Evolutionary conservation across 2,113 vertebrate genomes (phyloP), one percentile per base, ranked within the genome.

Genomic region (Tylochromis polylepis): DNA sequence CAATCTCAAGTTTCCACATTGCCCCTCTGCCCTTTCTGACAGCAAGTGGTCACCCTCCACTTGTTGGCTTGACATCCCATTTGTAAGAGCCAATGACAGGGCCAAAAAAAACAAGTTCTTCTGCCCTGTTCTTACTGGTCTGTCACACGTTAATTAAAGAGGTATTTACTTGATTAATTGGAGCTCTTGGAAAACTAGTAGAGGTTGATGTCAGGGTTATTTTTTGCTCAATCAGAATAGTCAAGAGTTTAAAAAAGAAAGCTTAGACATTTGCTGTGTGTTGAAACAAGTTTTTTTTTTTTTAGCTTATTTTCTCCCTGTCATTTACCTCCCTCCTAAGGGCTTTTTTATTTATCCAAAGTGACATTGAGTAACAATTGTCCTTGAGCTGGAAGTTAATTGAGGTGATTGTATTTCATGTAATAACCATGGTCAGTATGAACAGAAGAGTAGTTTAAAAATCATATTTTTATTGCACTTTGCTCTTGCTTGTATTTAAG

Each of bases 131-230:
- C 58, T 43, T 58, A 10, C 57, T 18, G 75, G 72, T 92, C 86
- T 89, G 57, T 90, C 72, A 77, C 77, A 49, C 31, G 5, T 90
- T 94, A 89, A 93, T 92, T 92, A 88, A 85, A 67, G 70, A 88
- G 84, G 59, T 84, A 62, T 93, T 95, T 90, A 82, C 85, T 92
- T 89, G 84, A 93, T 94, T 94, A 94, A 94, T 96, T 93, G 81
- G 67, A 65, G 85, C 55, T 83, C 83, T 81, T 59, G 46, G 16
- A 84, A 84, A 93, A 56, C 43, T 60, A 82, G 65, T 56, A 31
- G 75, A 88, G 80, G 56, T 79, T 85, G 49, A 70, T 60, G 57
- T 83, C 34, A 60, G 55, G 62, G n/a, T 29, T 89, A 41, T 86
- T 89, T 88, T 86, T 81, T 57, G 60, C 29, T 55, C 62, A 82